phyloP scores from a whole-genome alignment of 1,140 invertebrate genomes.

The Drosophila ficusphila region DNA sequence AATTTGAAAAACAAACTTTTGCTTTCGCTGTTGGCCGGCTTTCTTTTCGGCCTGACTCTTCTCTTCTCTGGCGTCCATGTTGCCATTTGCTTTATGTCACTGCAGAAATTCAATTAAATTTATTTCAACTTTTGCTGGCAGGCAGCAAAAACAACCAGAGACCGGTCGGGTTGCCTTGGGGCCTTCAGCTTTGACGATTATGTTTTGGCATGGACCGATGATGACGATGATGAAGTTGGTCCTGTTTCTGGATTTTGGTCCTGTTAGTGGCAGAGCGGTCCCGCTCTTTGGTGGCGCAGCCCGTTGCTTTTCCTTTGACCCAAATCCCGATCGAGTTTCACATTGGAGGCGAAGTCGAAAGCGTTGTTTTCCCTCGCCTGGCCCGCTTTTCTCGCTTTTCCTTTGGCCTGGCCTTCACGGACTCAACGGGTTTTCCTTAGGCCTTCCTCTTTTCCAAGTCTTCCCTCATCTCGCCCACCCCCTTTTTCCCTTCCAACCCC shows the following conservation, averaged over 20 bases:
- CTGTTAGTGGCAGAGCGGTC: constrained; percentile 4
- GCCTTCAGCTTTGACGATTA: constrained; percentile 58
- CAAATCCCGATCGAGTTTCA: constrained; percentile 58
- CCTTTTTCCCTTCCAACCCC: constrained; percentile 8
- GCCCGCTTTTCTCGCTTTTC: constrained; percentile 9
- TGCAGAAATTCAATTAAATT: constrained; percentile 79
- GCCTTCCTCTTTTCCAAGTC: constrained; percentile 19
- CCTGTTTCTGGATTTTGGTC: constrained; percentile 16
- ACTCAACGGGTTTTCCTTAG: constrained; percentile 52
- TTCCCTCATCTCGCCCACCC: constrained; percentile 14
- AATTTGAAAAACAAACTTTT: constrained; percentile 63
- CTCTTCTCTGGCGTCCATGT: constrained; percentile 10
- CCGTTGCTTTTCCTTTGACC: constrained; percentile 69
- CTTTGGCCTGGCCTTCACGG: constrained; percentile 27
- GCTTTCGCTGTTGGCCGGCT: constrained; percentile 23
- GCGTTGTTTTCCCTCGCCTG: constrained; percentile 19
- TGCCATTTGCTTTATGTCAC: constrained; percentile 48
- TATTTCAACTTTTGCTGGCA: constrained; percentile 72
- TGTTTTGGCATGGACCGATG: constrained; percentile 51
- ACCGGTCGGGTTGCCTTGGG: constrained; percentile 44
- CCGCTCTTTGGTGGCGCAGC: constrained; percentile 14
- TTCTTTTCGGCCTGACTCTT: constrained; percentile 15
- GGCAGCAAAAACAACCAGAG: constrained; percentile 15
- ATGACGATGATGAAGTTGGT: constrained; percentile 48
- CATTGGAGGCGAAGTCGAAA: constrained; percentile 21